Base-by-base conservation (phyloP, 1,140 invertebrate species). In the Amphibalanus amphitrite region DNA sequence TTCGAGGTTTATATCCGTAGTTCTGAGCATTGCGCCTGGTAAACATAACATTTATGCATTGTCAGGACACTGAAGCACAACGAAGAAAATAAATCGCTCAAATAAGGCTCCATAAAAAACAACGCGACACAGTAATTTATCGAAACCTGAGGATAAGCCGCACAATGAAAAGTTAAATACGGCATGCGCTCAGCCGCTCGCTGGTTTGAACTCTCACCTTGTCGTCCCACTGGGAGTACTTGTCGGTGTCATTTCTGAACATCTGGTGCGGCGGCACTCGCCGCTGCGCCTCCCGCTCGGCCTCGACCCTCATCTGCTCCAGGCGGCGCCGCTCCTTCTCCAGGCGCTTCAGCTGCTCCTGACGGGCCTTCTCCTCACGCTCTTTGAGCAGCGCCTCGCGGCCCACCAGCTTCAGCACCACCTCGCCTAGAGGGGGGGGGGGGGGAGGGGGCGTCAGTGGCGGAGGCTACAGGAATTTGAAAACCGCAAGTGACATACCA, bases 171-270 rank as follows among this genome's bases (percentile, higher is more conserved):
- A n/a, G n/a, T n/a, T n/a, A n/a, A n/a, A n/a, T n/a, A n/a, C n/a
- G n/a, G n/a, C n/a, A n/a, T n/a, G n/a, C n/a, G n/a, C n/a, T n/a
- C n/a, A n/a, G n/a, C n/a, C n/a, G n/a, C n/a, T n/a, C n/a, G n/a
- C n/a, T n/a, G n/a, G n/a, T n/a, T n/a, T n/a, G n/a, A n/a, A n/a
- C n/a, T 99, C 97, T 81, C 97, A 99, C 69, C 92, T 90, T 90
- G 28, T 92, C 90, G 83, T 98, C 93, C 82, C 95, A 98, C 77
- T 89, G 82, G 0, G 92, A 96, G 84, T 96, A 99, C 82, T 97
- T 97, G 75, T 93, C 90, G 8, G 76, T 76, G 65, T 75, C 69
- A 79, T 98, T 98, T 86, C 98, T 86, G 77, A 97, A 89, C 0
- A 80, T 84, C 78, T 87, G 84, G 40, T 98, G 81, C 77, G 38